These are phyloP conservation scores for Rhinichthys klamathensis DNA, from an alignment of 2,113 vertebrate genomes.

Conservation along the genomic window DNA sequence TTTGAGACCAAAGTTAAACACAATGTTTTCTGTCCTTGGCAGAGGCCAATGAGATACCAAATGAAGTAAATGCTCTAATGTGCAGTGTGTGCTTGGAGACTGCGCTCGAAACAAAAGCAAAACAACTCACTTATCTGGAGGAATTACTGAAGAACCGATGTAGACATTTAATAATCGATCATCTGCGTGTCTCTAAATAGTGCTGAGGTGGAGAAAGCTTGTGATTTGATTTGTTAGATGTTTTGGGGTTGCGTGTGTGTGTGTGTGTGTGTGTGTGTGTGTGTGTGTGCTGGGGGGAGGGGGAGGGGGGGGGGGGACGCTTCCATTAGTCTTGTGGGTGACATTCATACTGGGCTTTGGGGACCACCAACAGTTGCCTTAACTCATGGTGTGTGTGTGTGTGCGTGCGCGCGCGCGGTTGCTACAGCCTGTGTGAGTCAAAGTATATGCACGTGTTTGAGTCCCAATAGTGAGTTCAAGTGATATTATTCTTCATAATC, in stretches of 20 bases:
- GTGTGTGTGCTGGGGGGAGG: background rate
- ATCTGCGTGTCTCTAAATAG: background rate
- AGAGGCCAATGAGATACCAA: slow-evolving; percentile 21
- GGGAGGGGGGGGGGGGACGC: background rate
- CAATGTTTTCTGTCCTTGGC: slow-evolving; percentile 50
- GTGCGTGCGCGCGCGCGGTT: slow-evolving; percentile 1
- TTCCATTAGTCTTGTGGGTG: slow-evolving; percentile 24
- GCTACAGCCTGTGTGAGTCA: background rate
- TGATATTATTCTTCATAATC: background rate
- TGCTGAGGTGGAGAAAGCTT: background rate
- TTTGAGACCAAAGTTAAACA: slow-evolving; percentile 37
- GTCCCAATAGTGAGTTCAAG: slow-evolving; percentile 4
- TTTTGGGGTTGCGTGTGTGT: background rate
- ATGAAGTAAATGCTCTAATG: background rate
- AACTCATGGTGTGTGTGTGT: slow-evolving; percentile 17
- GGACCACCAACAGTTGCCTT: slow-evolving; percentile 47
- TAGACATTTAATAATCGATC: background rate
- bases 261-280: slow-evolving; percentile 20
- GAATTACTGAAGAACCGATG: background rate
- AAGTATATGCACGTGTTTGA: slow-evolving; percentile 31
- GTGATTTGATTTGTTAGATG: background rate
- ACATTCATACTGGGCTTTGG: slow-evolving; percentile 33
- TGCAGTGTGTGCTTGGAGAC: background rate
- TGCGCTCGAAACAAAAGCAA: slow-evolving; percentile 30
- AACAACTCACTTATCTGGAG: background rate